Evolutionary conservation across 1,140 invertebrate genomes (phyloP).

Genomic region (Reticulitermes speratus): DNA sequence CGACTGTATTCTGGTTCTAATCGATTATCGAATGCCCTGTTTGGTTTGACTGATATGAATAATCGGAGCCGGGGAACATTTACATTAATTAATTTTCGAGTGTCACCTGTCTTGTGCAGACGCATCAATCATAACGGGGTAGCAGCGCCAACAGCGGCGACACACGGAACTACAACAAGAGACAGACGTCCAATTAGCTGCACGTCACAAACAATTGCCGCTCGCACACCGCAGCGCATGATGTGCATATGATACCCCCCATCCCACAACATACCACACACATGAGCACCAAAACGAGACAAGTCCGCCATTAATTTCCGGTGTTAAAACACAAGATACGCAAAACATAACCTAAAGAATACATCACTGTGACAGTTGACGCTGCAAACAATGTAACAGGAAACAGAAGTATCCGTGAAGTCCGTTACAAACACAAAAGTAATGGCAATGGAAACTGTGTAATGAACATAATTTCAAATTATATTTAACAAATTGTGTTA

Average conservation of each 20-base stretch:
- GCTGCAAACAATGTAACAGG: neutral
- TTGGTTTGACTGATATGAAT: constrained; percentile 20
- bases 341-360: constrained; percentile 14
- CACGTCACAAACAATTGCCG: constrained; percentile 33
- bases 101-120: constrained; percentile 31
- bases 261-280: neutral
- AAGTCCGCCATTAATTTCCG: constrained; percentile 17
- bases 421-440: too few species aligned
- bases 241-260: constrained; percentile 26
- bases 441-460: too few species aligned
- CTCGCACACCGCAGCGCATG: constrained; percentile 7
- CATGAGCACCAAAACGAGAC: constrained; percentile 16
- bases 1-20: constrained; percentile 9
- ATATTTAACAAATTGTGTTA: too few species aligned
- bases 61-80: constrained; percentile 26
- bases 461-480: too few species aligned
- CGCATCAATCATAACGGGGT: constrained; percentile 29
- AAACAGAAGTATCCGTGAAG: neutral
- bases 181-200: constrained; percentile 28
- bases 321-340: constrained; percentile 10
- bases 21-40: constrained; percentile 17
- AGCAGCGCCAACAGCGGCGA: constrained; percentile 22
- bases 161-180: constrained; percentile 17
- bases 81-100: constrained; percentile 32
- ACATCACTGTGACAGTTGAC: neutral